Conservation (phyloP, 2,113 vertebrate genomes). For the Pseudopipra pipra region DNA sequence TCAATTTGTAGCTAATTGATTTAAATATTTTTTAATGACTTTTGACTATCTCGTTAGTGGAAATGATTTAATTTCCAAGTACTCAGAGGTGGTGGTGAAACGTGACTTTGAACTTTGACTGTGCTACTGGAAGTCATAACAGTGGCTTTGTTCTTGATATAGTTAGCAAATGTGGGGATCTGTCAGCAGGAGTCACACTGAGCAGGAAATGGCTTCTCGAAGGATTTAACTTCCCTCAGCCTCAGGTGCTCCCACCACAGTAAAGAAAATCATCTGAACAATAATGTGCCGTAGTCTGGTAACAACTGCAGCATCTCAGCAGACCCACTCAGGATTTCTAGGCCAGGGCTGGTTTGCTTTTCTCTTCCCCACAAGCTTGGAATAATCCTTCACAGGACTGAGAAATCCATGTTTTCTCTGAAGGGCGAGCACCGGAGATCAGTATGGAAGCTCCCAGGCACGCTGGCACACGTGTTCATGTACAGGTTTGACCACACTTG, state of each 20-base stretch:
- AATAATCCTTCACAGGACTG: background rate
- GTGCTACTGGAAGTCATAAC: background rate
- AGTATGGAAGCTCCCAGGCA: background rate
- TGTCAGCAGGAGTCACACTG: background rate
- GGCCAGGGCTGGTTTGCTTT: background rate
- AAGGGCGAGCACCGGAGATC: background rate
- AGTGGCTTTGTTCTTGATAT: background rate
- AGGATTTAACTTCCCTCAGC: background rate
- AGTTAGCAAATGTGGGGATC: background rate
- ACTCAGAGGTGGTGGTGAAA: background rate
- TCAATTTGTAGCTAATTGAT: background rate
- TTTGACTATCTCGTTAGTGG: background rate
- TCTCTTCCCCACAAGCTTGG: background rate
- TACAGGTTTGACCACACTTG: background rate
- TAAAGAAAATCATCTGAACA: background rate
- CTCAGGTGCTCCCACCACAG: background rate
- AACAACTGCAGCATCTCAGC: background rate
- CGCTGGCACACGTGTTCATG: background rate
- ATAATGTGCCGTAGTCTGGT: fast-evolving
- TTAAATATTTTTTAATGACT: background rate
- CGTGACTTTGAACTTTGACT: background rate
- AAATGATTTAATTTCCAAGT: background rate
- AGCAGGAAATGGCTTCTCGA: background rate
- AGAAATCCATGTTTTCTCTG: background rate
- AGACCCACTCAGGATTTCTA: background rate